phyloP scores from a whole-genome alignment of 2,797 vertebrate species.

The Oreortyx pictus region DNA sequence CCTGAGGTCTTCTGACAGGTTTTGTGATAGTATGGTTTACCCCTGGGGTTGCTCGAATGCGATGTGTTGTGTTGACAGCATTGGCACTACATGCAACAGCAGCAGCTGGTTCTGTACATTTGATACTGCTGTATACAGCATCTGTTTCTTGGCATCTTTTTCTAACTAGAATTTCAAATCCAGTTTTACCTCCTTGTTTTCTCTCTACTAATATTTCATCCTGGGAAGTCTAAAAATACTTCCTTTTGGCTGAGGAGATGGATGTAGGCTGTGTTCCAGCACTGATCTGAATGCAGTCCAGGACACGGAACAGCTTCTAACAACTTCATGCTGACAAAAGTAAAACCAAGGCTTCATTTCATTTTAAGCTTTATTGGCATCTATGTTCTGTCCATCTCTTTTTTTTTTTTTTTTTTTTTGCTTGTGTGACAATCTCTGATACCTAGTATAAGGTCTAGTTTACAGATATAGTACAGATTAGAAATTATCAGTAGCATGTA shows the following conservation, averaged over 20 bases:
- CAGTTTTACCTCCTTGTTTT: background rate
- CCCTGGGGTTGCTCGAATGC: too few relatives aligned
- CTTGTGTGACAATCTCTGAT: background rate
- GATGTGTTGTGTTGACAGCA: background rate
- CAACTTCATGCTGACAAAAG: background rate
- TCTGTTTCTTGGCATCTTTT: background rate
- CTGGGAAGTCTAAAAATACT: conserved; percentile 19
- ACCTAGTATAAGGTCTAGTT: background rate
- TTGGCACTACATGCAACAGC: rapidly evolving
- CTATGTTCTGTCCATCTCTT: background rate
- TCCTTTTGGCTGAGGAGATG: conserved; percentile 13
- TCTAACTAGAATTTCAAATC: conserved; percentile 3
- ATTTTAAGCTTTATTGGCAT: background rate
- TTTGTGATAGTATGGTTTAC: background rate
- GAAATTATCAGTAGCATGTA: background rate
- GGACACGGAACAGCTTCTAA: background rate
- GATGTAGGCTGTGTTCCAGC: background rate
- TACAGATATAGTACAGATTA: background rate
- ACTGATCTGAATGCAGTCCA: conserved; percentile 2
- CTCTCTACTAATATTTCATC: conserved; percentile 12
- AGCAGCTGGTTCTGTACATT: rapidly evolving
- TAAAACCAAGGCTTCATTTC: background rate
- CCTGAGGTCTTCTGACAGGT: rapidly evolving
- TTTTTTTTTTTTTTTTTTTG: background rate
- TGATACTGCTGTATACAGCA: rapidly evolving